These are phyloP conservation scores for Mimachlamys varia DNA, from an alignment of 2,888 invertebrate genomes.

Conservation along the genomic window DNA sequence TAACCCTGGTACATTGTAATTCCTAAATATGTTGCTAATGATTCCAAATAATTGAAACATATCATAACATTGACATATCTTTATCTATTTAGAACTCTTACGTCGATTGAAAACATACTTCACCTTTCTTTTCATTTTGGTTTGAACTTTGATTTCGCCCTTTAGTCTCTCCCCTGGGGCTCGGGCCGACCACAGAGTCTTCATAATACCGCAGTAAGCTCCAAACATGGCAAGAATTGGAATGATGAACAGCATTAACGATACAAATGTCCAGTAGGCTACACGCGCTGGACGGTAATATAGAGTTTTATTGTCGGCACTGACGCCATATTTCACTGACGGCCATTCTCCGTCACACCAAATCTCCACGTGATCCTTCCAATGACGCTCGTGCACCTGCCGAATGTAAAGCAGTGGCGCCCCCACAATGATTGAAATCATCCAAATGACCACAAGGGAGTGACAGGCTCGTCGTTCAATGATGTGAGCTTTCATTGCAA, in stretches of 20 bases:
- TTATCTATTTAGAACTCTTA: not conserved
- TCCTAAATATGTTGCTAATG: too few species aligned
- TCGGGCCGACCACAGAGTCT: constrained; percentile 84
- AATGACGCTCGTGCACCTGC: constrained; percentile 84
- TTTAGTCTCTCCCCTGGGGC: constrained; percentile 80
- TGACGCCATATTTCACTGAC: constrained; percentile 50
- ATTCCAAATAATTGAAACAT: too few species aligned
- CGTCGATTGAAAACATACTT: constrained; percentile 1
- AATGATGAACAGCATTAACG: constrained; percentile 90
- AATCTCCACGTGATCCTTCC: constrained; percentile 89
- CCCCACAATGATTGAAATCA: constrained; percentile 86
- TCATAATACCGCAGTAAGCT: constrained; percentile 89
- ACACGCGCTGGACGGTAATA: constrained; percentile 81
- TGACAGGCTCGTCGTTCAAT: constrained; percentile 85
- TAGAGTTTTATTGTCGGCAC: constrained; percentile 45
- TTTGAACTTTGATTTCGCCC: constrained; percentile 76
- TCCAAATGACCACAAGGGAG: constrained; percentile 87
- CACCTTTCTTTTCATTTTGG: constrained; percentile 78
- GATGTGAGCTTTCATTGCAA: constrained; percentile 88
- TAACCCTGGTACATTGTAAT: too few species aligned
- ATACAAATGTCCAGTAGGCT: constrained; percentile 91
- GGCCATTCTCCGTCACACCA: constrained; percentile 86
- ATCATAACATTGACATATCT: too few species aligned
- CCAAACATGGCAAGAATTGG: constrained; percentile 89
- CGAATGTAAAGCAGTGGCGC: constrained; percentile 81